Evolutionary conservation across 1,140 invertebrate species (phyloP), one percentile per base, ranked within the genome.

Genomic region (Caenorhabditis tropicalis): DNA sequence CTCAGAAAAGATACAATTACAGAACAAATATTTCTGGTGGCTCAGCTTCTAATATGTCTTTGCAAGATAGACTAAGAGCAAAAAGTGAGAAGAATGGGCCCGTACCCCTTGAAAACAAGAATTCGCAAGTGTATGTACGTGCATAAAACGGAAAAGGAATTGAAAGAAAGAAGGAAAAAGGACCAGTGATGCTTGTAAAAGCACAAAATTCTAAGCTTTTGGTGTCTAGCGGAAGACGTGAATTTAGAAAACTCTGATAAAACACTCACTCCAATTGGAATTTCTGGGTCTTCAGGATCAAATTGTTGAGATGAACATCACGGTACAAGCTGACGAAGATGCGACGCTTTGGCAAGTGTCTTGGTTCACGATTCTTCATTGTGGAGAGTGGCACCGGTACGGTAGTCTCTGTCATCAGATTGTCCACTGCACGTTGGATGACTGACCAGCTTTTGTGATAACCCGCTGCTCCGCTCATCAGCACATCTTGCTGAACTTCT

Each of bases 301-400:
- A 74, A 24, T 74, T 74, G 65, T 74, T 74, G 36, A 74, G 65
- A 46, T 19, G 65, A n/a, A 74, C 65, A 31, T 74, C 65, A 15
- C 36, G 36, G 21, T 24, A 24, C 36, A 74, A n/a, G 29, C 36
- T 74, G 65, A 74, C 65, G 15, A 21, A n/a, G 65, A 74, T 74
- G 36, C 65, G 65, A 24, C 65, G 65, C 19, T 74, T 74, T 74
- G 65, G 65, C 65, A 46, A 74, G 65, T 74, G 65, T 43, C 65
- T 74, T 43, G 65, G 65, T 36, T 74, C 65, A 2, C 65, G 65
- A 46, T 74, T 74, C 36, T 24, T 74, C 16, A 74, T 43, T 7
- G 36, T 74, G 3, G 65, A 21, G 2, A 27, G n/a, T 74, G 65
- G 65, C 33, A 74, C 65, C n/a, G 65, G 65, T 21, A 74, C n/a